These are phyloP conservation scores for Equus przewalskii DNA, from an alignment of 2,113 vertebrate genomes.

Conservation along the genomic window DNA sequence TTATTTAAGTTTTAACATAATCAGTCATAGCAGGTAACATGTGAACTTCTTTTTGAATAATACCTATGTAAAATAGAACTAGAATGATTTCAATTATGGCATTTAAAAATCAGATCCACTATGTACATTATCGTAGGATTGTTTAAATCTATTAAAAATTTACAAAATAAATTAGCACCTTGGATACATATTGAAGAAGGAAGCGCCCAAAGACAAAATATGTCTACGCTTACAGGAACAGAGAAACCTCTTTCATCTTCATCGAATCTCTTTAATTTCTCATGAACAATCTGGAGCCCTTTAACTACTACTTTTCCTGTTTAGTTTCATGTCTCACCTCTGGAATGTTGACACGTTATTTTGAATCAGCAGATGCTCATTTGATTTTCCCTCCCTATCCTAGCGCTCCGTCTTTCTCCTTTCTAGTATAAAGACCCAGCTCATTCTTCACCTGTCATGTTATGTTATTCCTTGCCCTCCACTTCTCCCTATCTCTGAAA, in stretches of 20 bases:
- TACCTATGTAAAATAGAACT: neutral
- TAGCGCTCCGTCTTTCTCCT: conserved; percentile 34
- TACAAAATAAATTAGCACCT: neutral
- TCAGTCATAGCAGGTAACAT: neutral
- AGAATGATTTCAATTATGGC: neutral
- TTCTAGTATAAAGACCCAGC: neutral
- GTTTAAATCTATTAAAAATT: neutral
- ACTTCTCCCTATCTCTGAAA: conserved; percentile 61
- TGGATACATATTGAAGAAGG: neutral
- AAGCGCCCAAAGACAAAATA: neutral
- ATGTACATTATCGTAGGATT: neutral
- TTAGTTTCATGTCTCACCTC: conserved; percentile 50
- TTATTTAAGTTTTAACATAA: neutral
- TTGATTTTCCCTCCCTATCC: conserved; percentile 49
- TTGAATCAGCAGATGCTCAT: conserved; percentile 74
- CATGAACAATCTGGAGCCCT: neutral
- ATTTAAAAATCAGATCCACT: neutral
- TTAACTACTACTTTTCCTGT: neutral
- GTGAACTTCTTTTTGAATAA: neutral
- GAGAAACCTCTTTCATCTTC: conserved; percentile 29
- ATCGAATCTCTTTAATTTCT: conserved; percentile 55
- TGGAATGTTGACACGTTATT: conserved; percentile 53
- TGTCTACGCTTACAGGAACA: neutral
- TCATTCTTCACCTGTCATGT: conserved; percentile 76
- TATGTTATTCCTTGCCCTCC: conserved; percentile 66